Percentiles rank a stretch among this genome's conserved stretches.
These are phyloP conservation scores for Arbacia lixula DNA, from an alignment of 53 echinoderm and acorn worm genomes.

Conservation along the genomic window DNA sequence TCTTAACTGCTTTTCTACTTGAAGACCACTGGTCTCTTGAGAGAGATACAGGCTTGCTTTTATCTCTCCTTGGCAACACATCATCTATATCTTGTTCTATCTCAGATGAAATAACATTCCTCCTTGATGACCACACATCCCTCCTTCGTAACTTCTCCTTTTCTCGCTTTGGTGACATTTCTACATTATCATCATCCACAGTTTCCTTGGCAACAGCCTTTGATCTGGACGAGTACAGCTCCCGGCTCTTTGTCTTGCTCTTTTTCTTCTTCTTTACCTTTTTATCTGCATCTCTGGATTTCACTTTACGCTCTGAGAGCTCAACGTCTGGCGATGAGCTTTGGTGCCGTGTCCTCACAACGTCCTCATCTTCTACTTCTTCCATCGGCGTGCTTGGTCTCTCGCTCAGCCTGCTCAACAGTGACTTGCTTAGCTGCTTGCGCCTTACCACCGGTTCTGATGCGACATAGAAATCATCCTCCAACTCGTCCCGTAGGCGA, in stretches of 20 bases:
- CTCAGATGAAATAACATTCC: neutral
- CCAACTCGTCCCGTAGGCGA: neutral
- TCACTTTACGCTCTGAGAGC: neutral
- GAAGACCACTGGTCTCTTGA: conserved; percentile 21
- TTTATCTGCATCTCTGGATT: conserved; percentile 1
- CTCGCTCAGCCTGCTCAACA: conserved; percentile 30
- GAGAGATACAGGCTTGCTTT: too few relatives aligned
- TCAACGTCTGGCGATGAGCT: conserved; percentile 20
- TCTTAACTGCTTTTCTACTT: conserved; percentile 3
- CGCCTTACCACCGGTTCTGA: conserved; percentile 21
- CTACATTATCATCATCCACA: neutral
- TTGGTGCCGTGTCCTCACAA: neutral
- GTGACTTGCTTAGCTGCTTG: conserved; percentile 42
- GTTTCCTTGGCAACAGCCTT: neutral
- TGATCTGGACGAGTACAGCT: conserved; percentile 11
- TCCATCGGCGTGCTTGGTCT: conserved; percentile 9
- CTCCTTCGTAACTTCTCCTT: neutral
- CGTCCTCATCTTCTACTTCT: neutral
- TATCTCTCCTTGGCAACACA: too few relatives aligned
- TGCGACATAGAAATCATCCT: neutral
- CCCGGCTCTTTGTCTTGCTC: conserved; percentile 21
- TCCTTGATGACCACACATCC: conserved; percentile 6
- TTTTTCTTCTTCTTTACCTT: conserved; percentile 13
- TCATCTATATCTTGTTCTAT: neutral
- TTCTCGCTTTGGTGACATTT: neutral